These are phyloP conservation scores for Papilio polyxenes DNA, from an alignment of 1,140 invertebrate genomes.

Conservation along the genomic window DNA sequence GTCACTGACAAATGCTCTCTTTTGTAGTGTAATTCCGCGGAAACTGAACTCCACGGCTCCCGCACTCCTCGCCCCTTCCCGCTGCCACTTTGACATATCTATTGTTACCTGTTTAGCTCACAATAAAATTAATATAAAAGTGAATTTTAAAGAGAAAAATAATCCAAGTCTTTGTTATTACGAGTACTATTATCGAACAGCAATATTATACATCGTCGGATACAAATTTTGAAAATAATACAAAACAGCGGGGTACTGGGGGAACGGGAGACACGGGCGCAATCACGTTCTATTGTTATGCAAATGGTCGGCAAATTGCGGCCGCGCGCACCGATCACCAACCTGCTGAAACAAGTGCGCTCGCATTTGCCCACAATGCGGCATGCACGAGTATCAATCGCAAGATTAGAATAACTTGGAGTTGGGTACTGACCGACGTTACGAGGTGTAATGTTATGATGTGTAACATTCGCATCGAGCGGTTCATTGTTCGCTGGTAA, in stretches of 20 bases:
- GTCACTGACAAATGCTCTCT: constrained; percentile 25
- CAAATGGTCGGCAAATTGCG: constrained; percentile 19
- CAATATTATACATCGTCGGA: not conserved
- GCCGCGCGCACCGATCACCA: not conserved
- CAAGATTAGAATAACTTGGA: not conserved
- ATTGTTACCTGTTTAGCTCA: not conserved
- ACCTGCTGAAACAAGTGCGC: constrained; percentile 5
- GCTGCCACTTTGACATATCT: not conserved
- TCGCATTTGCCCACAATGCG: not conserved
- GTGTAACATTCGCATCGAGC: too few species aligned
- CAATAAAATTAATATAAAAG: not conserved
- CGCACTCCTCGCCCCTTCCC: not conserved
- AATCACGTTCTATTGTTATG: constrained; percentile 18
- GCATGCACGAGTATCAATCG: not conserved
- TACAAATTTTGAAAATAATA: constrained; percentile 23
- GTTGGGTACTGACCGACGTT: too few species aligned
- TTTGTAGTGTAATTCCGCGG: constrained; percentile 30
- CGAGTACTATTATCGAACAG: not conserved
- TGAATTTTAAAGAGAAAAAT: not conserved
- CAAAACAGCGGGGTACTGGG: not conserved
- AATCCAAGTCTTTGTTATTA: not conserved
- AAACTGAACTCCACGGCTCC: not conserved
- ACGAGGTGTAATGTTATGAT: too few species aligned
- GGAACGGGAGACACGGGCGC: not conserved
- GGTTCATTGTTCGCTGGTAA: too few species aligned